A percentile compares a stretch with the other conserved stretches of the same genome.
Evolutionary conservation across 2,797 vertebrate species (phyloP).

Genomic region (Ceyx erithaca): DNA sequence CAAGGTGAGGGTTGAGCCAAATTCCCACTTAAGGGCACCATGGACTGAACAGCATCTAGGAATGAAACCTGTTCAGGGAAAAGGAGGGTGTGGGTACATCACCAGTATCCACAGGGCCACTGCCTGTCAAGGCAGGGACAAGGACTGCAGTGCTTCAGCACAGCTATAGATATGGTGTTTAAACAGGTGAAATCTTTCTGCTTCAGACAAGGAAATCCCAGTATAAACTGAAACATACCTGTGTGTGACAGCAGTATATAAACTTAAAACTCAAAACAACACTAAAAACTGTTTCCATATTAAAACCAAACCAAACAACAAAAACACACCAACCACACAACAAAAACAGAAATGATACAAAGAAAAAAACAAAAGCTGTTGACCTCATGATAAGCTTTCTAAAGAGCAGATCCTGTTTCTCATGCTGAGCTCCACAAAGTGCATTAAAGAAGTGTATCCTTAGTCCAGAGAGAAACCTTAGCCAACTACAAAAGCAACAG

Average conservation of each 20-base stretch:
- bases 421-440: not conserved
- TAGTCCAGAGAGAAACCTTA: not conserved
- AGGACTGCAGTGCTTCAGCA: not conserved
- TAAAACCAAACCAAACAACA: not conserved
- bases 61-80: not conserved
- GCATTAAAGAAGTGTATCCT: not conserved
- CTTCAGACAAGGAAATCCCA: not conserved
- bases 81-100: not conserved
- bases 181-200: not conserved
- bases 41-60: not conserved
- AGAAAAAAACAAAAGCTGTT: not conserved
- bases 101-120: not conserved
- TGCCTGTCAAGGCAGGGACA: not conserved
- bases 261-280: not conserved
- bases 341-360: not conserved
- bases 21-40: not conserved
- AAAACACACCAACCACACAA: no score
- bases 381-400: not conserved
- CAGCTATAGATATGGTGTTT: fast-evolving
- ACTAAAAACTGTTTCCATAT: not conserved
- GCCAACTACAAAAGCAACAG: not conserved
- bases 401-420: not conserved
- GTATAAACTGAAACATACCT: not conserved
- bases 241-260: fast-evolving
- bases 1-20: not conserved